Evolutionary conservation across 2,888 invertebrate species (phyloP), one percentile per base, ranked within the genome.

Genomic region (Therioaphis trifolii): DNA sequence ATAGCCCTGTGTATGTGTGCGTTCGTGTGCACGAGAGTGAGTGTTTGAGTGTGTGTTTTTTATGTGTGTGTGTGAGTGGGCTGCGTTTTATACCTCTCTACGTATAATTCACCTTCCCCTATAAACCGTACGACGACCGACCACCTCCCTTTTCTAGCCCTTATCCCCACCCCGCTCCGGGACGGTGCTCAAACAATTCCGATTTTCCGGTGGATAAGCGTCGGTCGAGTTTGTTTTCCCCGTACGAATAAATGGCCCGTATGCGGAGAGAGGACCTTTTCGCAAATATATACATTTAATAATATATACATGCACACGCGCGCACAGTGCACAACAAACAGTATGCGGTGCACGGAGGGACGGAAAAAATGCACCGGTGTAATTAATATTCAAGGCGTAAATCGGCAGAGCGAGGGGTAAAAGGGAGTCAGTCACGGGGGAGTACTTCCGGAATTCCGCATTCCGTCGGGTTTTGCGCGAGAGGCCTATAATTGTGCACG

Each of bases 181-280:
- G n/a, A n/a, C 46, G 78, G 29, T 0, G 9, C 18, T 15, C 68
- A 3, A 52, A 63, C 61, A n/a, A 63, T 82, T 82, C 46, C 72
- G 72, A 82, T 82, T 82, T 82, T 82, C 82, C 82, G 74, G 82
- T 40, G 52, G 63, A 74, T 74, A 63, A 74, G 27, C 78, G 68
- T 43, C 72, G 27, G 43, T 18, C 35, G 82, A 74, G 80, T 72
- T 68, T 27, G 71, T 80, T 71, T 61, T 46, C 71, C 18, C 40
- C 69, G 35, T n/a, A 29, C 27, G 61, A 80, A 72, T 49, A 80
- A 80, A 80, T 80, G 71, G 61, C 46, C 71, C 72, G 72, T 72
- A 49, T 21, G 9, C 29, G 61, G 35, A 24, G 29, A 27, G 12
- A 79, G 18, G 46, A 80, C 80, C 80, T 80, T 80, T 72, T 69